Percentiles rank a stretch among this genome's conserved stretches.
Conservation (phyloP, 2,797 vertebrate species). For the Pangasius djambal region DNA sequence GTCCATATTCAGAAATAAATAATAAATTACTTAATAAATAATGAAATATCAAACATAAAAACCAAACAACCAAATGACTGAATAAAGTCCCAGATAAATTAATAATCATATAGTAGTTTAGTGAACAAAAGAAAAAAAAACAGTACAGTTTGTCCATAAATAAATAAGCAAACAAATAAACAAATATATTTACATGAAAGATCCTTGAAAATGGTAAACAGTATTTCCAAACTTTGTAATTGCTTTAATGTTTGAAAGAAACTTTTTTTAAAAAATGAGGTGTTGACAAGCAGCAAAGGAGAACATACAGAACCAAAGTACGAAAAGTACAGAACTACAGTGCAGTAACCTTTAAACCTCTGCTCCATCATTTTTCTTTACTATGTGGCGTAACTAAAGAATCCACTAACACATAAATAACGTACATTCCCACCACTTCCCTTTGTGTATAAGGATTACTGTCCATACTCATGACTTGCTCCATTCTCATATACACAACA, state of each 20-base stretch:
- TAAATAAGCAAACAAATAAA: background rate
- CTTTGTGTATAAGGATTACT: background rate
- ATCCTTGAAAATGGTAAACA: background rate
- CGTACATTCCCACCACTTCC: background rate
- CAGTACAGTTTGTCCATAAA: background rate
- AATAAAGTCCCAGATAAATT: background rate
- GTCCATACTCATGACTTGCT: background rate
- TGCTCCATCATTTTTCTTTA: background rate
- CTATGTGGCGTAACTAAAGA: background rate
- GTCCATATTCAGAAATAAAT: background rate
- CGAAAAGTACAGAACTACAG: background rate
- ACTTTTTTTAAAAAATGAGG: background rate
- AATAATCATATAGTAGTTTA: background rate
- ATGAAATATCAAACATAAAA: background rate
- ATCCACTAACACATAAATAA: background rate
- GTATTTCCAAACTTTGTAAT: background rate
- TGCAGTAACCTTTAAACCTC: background rate
- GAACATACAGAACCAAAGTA: too few relatives aligned
- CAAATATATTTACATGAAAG: background rate
- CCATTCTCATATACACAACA: too few relatives aligned
- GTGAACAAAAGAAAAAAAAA: background rate
- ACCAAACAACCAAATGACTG: background rate
- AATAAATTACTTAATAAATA: too few relatives aligned
- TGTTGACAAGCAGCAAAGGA: background rate
- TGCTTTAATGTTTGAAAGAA: background rate